Evolutionary conservation across 1,140 invertebrate species (phyloP), one percentile per base, ranked within the genome.

Genomic region (Heliothis subflexa): DNA sequence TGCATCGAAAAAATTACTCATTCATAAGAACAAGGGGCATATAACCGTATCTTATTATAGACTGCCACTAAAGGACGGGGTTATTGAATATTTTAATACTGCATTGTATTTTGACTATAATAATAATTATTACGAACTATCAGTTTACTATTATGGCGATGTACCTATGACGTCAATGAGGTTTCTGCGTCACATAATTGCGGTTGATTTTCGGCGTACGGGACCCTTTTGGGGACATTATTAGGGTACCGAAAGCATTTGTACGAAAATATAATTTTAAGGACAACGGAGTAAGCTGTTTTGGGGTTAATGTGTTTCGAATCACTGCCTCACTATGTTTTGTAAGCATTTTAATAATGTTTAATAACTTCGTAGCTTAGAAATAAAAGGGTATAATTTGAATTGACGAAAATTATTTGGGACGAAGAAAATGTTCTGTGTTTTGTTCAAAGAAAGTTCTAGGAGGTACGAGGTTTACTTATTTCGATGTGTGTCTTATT

Each of bases 291-390:
- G 72, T 82, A 80, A 82, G 81, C 83, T 78, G 47, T 83, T 86
- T 85, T 82, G 52, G 73, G 81, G 79, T 77, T 86, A 86, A 86
- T 82, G 82, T 76, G 80, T 82, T 78, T 82, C 28, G 40, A 78
- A 81, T 72, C 52, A 73, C 16, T 76, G 61, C 33, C 33, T 45
- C 16, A 75, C 75, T 79, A 77, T 80, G 79, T 79, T 83, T 80
- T 64, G 74, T 71, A 73, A 84, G 80, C 55, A 52, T 78, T 78
- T 77, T 79, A 82, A 82, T 82, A 81, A 82, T 79, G 75, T 73
- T 79, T 57, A 71, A 72, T 75, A 71, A 74, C 73, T 79, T 81
- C 78, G 73, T 74, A 75, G 74, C 11, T 68, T 49, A 2, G 66
- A 14, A 5, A 28, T 25, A 13, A 25, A 52, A 70, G 7, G 47